Base-by-base conservation (phyloP, 2,797 vertebrate genomes). In the Sarcoramphus papa region DNA sequence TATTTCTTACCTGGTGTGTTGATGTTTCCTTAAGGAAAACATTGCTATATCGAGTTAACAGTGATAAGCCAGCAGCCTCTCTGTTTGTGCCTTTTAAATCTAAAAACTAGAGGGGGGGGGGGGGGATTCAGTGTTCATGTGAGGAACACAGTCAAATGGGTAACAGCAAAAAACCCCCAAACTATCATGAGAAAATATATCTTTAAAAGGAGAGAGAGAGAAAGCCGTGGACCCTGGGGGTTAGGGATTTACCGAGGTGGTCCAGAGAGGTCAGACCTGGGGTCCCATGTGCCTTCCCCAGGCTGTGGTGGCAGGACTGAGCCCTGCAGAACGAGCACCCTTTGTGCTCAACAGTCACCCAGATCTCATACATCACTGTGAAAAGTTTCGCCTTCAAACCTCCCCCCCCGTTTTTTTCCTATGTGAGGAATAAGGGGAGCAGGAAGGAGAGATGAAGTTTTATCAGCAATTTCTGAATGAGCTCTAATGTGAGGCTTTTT, bases 381-480 rank as follows among this genome's bases (percentile, higher is more conserved):
- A 60, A 33, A 86, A 63, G 21, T 60, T 76, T 68, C 24, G 14
- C 28, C 6, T 60, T 80, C 65, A 45, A 37, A 28, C 13, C 13
- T 14, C 31, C 19, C 13, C 10, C 2, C 5, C 17, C 27, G 10
- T 56, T 68, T 27, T 20, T 21, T 48, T 18, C 23, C n/a, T 43
- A 9, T 14, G 11, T 51, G 59, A 82, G 33, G 41, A 65, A 62
- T 85, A 84, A 65, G 13, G 22, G 62, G 57, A 95, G 14, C 63
- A 73, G 56, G 59, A 82, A 79, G 62, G 75, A 77, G 76, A 84
- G n/a, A 74, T 88, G 33, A 63, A 45, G 25, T 75, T 86, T 43
- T 88, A 91, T 88, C 95, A 84, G 92, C 65, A 78, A 0, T 56
- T 88, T 70, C 88, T 91, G 73, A 57, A 75, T n/a, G 88, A 88